Evolutionary conservation across 2,888 invertebrate genomes (phyloP).

Genomic region (Pheosia gnoma): DNA sequence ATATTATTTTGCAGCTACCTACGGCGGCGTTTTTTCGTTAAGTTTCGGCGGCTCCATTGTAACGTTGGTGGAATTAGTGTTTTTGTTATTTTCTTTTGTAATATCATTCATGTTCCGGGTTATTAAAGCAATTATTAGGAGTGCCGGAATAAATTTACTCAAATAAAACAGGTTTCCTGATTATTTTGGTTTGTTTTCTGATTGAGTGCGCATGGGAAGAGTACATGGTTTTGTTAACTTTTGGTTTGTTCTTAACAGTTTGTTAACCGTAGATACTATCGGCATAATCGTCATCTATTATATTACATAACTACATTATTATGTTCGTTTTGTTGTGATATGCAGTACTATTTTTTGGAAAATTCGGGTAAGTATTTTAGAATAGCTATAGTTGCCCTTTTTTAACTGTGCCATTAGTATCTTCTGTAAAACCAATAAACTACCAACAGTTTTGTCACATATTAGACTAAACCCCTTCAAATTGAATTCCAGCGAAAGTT

Average conservation of each 20-base stretch:
- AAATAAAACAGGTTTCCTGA: not conserved
- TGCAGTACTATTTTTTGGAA: no score
- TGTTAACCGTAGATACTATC: no score
- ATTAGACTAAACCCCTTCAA: not conserved
- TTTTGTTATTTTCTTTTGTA: constrained; percentile 43
- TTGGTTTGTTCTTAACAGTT: no score
- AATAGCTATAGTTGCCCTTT: no score
- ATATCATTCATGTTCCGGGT: constrained; percentile 14
- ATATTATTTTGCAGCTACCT: constrained; percentile 59
- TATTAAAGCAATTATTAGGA: constrained; percentile 13
- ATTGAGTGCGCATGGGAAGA: not conserved
- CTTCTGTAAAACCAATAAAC: no score
- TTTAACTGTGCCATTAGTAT: no score
- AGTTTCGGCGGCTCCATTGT: constrained; percentile 69
- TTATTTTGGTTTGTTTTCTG: not conserved
- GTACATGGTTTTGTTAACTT: not conserved
- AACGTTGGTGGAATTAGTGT: constrained; percentile 61
- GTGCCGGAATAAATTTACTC: constrained; percentile 15
- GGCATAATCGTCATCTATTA: no score
- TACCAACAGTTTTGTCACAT: no score
- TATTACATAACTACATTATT: no score
- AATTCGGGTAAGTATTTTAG: no score
- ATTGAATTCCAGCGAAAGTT: not conserved
- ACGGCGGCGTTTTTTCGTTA: constrained; percentile 70
- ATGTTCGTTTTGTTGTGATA: no score